Base-by-base conservation (phyloP, 92 coral and sea anemone genomes). In the Zoanthus sansibaricus region DNA sequence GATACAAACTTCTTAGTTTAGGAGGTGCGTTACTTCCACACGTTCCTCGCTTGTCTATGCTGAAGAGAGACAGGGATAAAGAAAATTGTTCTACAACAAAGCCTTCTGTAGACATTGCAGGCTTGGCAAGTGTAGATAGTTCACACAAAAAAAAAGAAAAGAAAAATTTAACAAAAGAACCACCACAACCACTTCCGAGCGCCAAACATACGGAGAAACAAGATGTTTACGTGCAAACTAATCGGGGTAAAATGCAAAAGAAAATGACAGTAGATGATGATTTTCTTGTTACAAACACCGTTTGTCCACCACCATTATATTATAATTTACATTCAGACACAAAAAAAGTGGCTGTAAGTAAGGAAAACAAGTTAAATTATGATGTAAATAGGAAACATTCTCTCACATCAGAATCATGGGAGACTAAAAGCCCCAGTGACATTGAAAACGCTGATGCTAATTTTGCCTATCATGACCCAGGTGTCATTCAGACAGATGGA, bases 241-340 rank as follows among this genome's bases (percentile, higher is more conserved):
- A 78, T 18, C 66, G 79, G 32, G 49, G 42, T n/a, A 52, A 37
- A 61, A 30, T 61, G 49, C 54, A 67, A 61, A 46, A 16, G 78
- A 72, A 59, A 82, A 76, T 73, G 55, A 58, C 76, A 54, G 90
- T 8, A 48, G 89, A 85, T 37, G 87, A 92, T 58, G 84, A 89
- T 86, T 18, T 94, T n/a, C 71, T 92, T n/a, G 89, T 97, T 59
- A 82, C 98, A 52, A 97, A 95, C 86, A 93, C 96, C 9, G 83
- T 91, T 68, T 95, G 98, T 25, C 99, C 99, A 32, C 99, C 99
- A 9, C 99, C 99, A 7, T 88, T 97, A 15, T 97, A 87, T 74
- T 97, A 92, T 61, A 95, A 93, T 86, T 80, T 87, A 72, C 83
- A 67, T 69, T 94, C 94, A 7, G 76, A 59, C 5, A 51, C 92